Conservation (phyloP, 2,797 vertebrate genomes). For the Myotis findleyi region DNA sequence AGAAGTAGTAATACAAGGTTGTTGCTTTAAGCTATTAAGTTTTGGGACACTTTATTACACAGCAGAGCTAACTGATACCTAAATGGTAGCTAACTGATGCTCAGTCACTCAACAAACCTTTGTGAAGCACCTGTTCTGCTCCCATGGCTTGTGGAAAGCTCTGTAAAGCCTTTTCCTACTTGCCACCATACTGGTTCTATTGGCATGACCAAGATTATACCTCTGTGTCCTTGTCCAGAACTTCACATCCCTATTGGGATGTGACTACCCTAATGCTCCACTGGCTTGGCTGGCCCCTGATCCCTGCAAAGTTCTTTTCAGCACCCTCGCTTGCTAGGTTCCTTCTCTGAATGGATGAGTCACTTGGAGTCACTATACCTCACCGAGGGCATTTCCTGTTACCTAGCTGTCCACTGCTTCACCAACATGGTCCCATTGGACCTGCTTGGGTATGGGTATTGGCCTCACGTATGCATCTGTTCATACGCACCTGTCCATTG, state of each 20-base stretch:
- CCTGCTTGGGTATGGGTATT: not conserved
- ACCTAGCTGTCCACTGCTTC: not conserved
- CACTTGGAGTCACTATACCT: not conserved
- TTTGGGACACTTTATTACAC: not conserved
- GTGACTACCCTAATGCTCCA: not conserved
- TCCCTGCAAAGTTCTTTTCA: not conserved
- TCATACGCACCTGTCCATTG: not conserved
- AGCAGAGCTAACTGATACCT: slow-evolving; percentile 14
- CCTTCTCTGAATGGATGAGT: not conserved
- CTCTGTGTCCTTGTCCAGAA: not conserved
- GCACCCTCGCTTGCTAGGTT: not conserved
- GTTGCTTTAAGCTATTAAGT: not conserved
- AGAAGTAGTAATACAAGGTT: not conserved
- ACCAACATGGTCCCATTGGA: not conserved
- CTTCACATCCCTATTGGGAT: not conserved
- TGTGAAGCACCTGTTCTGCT: not conserved
- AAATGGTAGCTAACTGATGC: not conserved
- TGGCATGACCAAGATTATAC: not conserved
- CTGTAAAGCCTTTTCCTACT: not conserved
- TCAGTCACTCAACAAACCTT: not conserved
- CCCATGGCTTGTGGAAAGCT: not conserved
- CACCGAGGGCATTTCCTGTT: not conserved
- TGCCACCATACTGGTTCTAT: not conserved
- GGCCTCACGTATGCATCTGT: not conserved
- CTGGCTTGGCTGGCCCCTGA: not conserved